A percentile compares a stretch with the other conserved stretches of the same genome.
Conservation (phyloP, 1,140 invertebrate species). For the Conopomorpha cramerella region DNA sequence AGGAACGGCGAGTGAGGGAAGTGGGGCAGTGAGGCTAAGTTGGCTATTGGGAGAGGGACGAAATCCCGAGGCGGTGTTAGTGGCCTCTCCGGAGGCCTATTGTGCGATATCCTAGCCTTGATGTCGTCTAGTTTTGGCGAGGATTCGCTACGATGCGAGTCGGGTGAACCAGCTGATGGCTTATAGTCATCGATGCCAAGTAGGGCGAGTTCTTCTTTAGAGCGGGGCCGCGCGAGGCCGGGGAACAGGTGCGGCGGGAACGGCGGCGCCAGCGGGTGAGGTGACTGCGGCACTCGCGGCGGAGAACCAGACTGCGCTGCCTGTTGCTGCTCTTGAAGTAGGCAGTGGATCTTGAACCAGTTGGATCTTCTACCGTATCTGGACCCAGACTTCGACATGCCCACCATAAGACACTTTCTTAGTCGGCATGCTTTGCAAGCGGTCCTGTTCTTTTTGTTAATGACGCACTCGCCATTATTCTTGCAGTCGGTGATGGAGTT, state of each 20-base stretch:
- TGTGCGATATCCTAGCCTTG: constrained; percentile 30
- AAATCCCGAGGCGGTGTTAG: constrained; percentile 62
- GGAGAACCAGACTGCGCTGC: constrained; percentile 41
- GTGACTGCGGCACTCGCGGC: constrained; percentile 36
- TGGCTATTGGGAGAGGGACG: constrained; percentile 63
- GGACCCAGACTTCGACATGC: constrained; percentile 96
- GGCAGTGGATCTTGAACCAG: constrained; percentile 93
- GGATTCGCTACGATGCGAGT: constrained; percentile 77
- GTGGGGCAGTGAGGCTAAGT: constrained; percentile 63
- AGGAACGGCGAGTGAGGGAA: constrained; percentile 70
- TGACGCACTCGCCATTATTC: constrained; percentile 90
- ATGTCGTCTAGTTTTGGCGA: constrained; percentile 45
- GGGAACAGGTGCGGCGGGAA: constrained; percentile 57
- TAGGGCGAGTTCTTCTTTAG: constrained; percentile 68
- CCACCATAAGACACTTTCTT: constrained; percentile 89
- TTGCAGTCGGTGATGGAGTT: constrained; percentile 90
- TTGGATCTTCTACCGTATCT: constrained; percentile 89
- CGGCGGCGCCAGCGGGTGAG: constrained; percentile 52
- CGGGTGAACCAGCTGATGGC: constrained; percentile 74
- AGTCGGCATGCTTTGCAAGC: constrained; percentile 94
- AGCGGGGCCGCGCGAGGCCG: constrained; percentile 39
- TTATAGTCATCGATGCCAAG: constrained; percentile 70
- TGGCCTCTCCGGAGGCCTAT: constrained; percentile 42
- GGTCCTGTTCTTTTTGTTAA: constrained; percentile 95
- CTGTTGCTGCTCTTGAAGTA: constrained; percentile 76